Evolutionary conservation across 2,888 invertebrate genomes (phyloP), one percentile per base, ranked within the genome.

Genomic region (Microplitis manilae): DNA sequence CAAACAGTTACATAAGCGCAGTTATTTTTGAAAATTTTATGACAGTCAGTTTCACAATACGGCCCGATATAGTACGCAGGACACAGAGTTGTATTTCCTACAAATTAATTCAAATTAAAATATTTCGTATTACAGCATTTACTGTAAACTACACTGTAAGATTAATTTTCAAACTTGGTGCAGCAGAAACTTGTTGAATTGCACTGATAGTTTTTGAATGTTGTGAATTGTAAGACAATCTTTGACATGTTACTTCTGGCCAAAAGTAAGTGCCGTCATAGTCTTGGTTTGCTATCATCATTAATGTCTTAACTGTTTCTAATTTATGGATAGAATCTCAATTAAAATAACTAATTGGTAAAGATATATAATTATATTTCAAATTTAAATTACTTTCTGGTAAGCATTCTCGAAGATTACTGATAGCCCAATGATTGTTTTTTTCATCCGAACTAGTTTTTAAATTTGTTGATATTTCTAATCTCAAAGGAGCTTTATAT

Each of bases 41-140:
- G 1, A 41, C 68, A 68, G 6, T 9, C 17, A 9, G 15, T 50
- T 68, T 50, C 41, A 50, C 68, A 68, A 15, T 68, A 9, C 50
- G 68, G 68, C 6, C 68, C 68, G 40, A 68, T 40, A 40, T 41
- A 40, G 8, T 15, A 40, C 17, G 7, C 9, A 15, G n/a, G 41
- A 15, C 68, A 40, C 5, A 67, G n/a, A 67, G 30, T 67, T 67
- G 20, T 13, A 30, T 67, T 6, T 13, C 62, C 62, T 62, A 62
- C 4, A 62, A 62, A 50, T 50, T 4, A 13, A 13, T 9, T 50
- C 0, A 50, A 50, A 50, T 50, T 13, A 50, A 50, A 50, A 13
- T 50, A 13, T 50, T 13, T 50, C 4, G 4, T 13, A 50, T 50
- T 8, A 13, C 8, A 2, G 9, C 9, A 41, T 9, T 41, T 7